Evolutionary conservation across 2,797 vertebrate species (phyloP), one percentile per base, ranked within the genome.

Genomic region (Lepilemur septentrionalis): DNA sequence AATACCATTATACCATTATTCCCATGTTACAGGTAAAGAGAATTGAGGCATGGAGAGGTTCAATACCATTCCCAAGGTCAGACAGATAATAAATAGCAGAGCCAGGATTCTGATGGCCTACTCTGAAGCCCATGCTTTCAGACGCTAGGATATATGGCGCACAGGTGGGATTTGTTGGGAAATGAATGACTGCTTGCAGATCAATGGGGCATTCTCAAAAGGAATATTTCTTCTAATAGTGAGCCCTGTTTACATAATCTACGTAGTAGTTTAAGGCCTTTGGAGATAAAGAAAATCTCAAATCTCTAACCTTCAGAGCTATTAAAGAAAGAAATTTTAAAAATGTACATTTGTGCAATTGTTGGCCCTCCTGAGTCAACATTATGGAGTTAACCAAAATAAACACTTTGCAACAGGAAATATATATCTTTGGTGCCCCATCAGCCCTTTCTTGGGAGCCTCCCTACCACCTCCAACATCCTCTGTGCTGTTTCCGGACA

Each of bases 301-400:
- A 57, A 32, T 84, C 25, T 82, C 30, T 89, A 88, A 69, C 35
- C 67, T 84, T 86, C 41, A 50, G 18, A 75, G 38, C 28, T 83
- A 15, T 67, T 89, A 94, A 91, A 80, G 61, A 93, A 87, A 80
- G n/a, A 43, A 92, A 84, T 83, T 4, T 43, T 80, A 22, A 28
- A 90, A 35, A 69, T 69, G 20, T 38, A 38, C 25, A 69, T n/a
- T 28, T 89, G 11, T 91, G 22, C 95, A 65, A 86, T 23, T 1
- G 13, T 84, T 84, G 83, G 73, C 63, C 43, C 92, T 91, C 76
- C 69, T 73, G 32, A 70, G 48, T 88, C 35, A 95, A 50, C 32
- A 57, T 69, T 75, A 84, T 7, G 22, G 18, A 50, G 5, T 57
- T 91, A 93, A 70, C 69, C 52, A 88, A 94, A 81, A 81, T 55